A percentile compares a stretch with the other conserved stretches of the same genome.
phyloP scores from a whole-genome alignment of 2,797 vertebrate genomes.

The Sebastes matsubarae region DNA sequence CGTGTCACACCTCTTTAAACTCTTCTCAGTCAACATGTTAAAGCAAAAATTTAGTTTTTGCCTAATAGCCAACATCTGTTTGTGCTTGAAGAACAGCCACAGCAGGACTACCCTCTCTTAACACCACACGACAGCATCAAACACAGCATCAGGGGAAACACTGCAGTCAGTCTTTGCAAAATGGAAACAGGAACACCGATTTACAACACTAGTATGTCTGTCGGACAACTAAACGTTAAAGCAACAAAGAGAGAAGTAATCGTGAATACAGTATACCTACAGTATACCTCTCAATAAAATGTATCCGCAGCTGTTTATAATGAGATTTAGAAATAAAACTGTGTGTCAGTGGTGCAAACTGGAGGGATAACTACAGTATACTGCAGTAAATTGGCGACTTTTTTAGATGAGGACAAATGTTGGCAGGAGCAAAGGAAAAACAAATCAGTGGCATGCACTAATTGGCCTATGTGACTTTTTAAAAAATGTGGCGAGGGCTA shows the following conservation, averaged over 20 bases:
- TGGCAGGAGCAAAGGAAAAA: neutral
- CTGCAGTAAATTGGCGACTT: neutral
- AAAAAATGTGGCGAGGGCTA: neutral
- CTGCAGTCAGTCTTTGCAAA: slow-evolving; percentile 32
- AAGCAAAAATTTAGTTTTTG: slow-evolving; percentile 31
- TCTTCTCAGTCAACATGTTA: slow-evolving; percentile 18
- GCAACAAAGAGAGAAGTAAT: neutral
- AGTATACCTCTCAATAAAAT: neutral
- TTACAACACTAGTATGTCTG: neutral
- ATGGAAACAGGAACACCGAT: slow-evolving; percentile 2
- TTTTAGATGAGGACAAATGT: slow-evolving; percentile 7
- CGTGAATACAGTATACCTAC: neutral
- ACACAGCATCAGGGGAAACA: slow-evolving; percentile 31
- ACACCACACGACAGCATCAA: slow-evolving; percentile 35
- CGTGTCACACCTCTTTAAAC: slow-evolving; percentile 28
- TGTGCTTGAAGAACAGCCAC: slow-evolving; percentile 30
- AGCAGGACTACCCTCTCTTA: slow-evolving; percentile 27
- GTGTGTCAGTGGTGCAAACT: neutral
- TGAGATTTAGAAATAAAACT: slow-evolving; percentile 18
- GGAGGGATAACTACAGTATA: neutral
- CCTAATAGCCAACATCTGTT: slow-evolving; percentile 51
- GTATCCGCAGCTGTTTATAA: slow-evolving; percentile 5
- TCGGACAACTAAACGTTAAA: neutral
- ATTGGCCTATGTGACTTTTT: slow-evolving; percentile 3
- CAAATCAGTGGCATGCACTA: neutral